Evolutionary conservation across 37 sponge, comb jelly and placozoan species (phyloP).

Genomic region (Spongilla lacustris): DNA sequence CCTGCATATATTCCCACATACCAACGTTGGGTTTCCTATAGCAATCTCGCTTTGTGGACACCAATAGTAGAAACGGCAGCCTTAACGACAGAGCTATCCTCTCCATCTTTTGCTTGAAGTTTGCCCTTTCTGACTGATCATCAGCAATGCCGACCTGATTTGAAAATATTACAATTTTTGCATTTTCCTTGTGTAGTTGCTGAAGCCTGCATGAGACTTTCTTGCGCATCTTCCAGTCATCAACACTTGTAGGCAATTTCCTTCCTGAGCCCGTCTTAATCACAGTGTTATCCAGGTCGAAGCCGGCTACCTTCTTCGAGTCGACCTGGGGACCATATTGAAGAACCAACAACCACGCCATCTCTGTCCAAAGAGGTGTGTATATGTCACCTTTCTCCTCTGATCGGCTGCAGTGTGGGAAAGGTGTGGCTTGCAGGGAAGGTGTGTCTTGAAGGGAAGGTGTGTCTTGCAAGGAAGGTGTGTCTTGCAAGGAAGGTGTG

Average conservation of each 20-base stretch:
- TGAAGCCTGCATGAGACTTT: constrained; percentile 49
- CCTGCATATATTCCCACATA: constrained; percentile 81
- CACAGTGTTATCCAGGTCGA: constrained; percentile 91
- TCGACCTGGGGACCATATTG: constrained; percentile 16
- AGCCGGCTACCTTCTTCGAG: constrained; percentile 57
- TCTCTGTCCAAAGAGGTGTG: constrained; percentile 9
- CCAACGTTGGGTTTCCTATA: constrained; percentile 85
- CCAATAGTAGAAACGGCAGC: constrained; percentile 63
- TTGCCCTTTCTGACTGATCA: constrained; percentile 35
- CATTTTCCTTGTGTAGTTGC: constrained; percentile 48
- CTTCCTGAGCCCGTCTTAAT: constrained; percentile 85
- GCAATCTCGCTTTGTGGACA: constrained; percentile 45
- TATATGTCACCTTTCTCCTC: neutral
- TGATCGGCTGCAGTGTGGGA: neutral
- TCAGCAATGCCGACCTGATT: constrained; percentile 72
- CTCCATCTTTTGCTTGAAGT: constrained; percentile 55
- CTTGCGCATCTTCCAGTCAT: constrained; percentile 81
- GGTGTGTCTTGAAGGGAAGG: too few species aligned
- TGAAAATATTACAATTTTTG: constrained; percentile 68
- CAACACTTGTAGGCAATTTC: constrained; percentile 66
- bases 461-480: too few species aligned
- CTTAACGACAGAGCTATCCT: constrained; percentile 24
- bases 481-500: too few species aligned
- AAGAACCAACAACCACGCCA: constrained; percentile 29
- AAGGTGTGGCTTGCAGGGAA: too few species aligned